Base-by-base conservation (phyloP, 2,888 invertebrate species). In the Euplexia lucipara region DNA sequence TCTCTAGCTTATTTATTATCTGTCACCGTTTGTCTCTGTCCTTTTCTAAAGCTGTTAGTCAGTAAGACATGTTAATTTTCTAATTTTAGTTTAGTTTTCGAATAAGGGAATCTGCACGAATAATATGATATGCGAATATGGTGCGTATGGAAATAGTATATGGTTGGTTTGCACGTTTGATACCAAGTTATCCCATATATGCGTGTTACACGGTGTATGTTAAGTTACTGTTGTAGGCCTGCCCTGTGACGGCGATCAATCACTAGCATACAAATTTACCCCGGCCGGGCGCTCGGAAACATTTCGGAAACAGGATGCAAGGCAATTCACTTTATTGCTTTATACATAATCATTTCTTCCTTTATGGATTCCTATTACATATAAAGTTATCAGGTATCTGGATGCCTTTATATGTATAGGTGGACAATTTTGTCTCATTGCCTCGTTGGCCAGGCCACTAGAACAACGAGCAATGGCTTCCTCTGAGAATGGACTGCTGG, bases 261-360 rank as follows among this genome's bases (percentile, higher is more conserved):
- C 89, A 88, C 81, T 70, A 74, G 78, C 85, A 81, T 84, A 86
- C 81, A 83, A 85, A 85, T 84, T 80, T 72, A 69, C 73, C 72
- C 75, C 56, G 60, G 68, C 49, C 66, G 52, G 63, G 76, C 52
- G 78, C 70, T 68, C 74, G 73, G 80, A 60, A 78, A 75, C 78
- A 76, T 84, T 86, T 81, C 78, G 79, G 79, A 78, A 82, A 84
- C 85, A 87, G 86, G 86, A 87, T 81, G 86, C 81, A 80, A 84
- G 86, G 81, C 86, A 86, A 88, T 90, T 86, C 79, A 70, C 76
- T 85, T 86, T 87, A 87, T 87, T 84, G 82, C 83, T 82, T 79
- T 80, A 75, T 81, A 84, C 76, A 78, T 83, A 78, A 78, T 67
- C 75, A 78, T 77, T 79, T 77, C 71, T 82, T 63, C 61, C 32